phyloP scores from a whole-genome alignment of 2,113 vertebrate genomes.

The Suncus etruscus region DNA sequence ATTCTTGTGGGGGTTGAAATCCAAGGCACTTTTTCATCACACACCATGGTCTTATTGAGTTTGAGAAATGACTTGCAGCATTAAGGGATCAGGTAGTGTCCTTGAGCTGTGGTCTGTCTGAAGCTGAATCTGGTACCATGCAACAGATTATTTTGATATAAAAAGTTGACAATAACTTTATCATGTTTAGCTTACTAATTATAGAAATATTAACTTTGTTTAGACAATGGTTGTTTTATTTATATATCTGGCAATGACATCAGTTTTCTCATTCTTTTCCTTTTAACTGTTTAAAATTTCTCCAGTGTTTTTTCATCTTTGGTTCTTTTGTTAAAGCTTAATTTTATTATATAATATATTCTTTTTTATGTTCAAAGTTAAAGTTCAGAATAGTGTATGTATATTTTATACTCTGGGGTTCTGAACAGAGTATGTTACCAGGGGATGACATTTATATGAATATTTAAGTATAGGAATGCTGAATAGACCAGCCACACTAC shows the following conservation, averaged over 20 bases:
- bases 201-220: constrained; percentile 39
- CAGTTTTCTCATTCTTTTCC: constrained; percentile 1
- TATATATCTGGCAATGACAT: not conserved
- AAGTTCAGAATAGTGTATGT: constrained; percentile 72
- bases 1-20: too few relatives aligned
- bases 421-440: constrained; percentile 83
- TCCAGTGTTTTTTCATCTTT: constrained; percentile 76
- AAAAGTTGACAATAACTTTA: constrained; percentile 51
- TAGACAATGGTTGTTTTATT: too few relatives aligned
- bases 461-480: constrained; percentile 82
- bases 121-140: too few relatives aligned
- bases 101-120: too few relatives aligned
- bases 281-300: constrained; percentile 44
- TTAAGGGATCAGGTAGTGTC: too few relatives aligned
- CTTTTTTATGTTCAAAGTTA: constrained; percentile 81
- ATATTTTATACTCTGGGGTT: constrained; percentile 77
- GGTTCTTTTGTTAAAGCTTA: constrained; percentile 78
- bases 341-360: constrained; percentile 76
- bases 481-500: constrained; percentile 80
- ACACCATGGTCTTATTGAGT: too few relatives aligned
- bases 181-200: constrained; percentile 34
- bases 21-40: too few relatives aligned
- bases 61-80: too few relatives aligned
- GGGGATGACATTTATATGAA: constrained; percentile 80
- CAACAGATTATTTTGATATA: constrained; percentile 23